Evolutionary conservation across 2,888 invertebrate species (phyloP), one percentile per base, ranked within the genome.

Genomic region (Geophilus truncorum): DNA sequence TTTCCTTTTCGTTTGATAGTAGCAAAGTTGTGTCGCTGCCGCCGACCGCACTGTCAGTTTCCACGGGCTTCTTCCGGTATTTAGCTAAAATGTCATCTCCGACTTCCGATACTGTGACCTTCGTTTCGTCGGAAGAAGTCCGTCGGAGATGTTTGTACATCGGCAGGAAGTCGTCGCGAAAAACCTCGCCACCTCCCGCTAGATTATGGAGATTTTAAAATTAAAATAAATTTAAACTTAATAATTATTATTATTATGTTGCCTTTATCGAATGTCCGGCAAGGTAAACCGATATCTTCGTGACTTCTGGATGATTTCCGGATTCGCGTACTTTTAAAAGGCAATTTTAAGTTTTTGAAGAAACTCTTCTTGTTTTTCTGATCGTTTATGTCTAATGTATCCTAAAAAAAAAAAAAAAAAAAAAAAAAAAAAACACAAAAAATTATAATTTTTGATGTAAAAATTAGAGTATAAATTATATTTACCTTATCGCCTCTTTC

Each of bases 61-160:
- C 34, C 1, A 25, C 25, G 5, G 80, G 36, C 34, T 82, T 82
- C 34, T 82, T 90, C 3, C 97, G 90, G 88, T 98, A 98, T 88
- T 97, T 98, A 62, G 95, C 97, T 83, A 98, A 90, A 85, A 98
- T 98, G 85, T 97, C 96, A 85, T 97, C 97, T 0, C 94, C 92
- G 40, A 92, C 92, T 88, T 96, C 96, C 85, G 36, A 34, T 12
- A 80, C 97, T 0, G 93, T 92, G 40, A 92, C 92, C 88, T 96
- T 96, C 85, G 36, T 23, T n/a, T 78, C 81, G 57, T 79, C 81
- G 36, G 78, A 78, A n/a, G 40, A 70, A 10, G 70, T 30, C 9
- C 75, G 76, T 10, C 79, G 81, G 15, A 81, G 21, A 45, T 81
- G 45, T 28, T 79, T 45, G 36, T 79, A 40, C 70, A 34, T 70